A percentile compares a stretch with the other conserved stretches of the same genome.
These are phyloP conservation scores for Hartigia nigra DNA, from an alignment of 2,888 invertebrate species.

Conservation along the genomic window DNA sequence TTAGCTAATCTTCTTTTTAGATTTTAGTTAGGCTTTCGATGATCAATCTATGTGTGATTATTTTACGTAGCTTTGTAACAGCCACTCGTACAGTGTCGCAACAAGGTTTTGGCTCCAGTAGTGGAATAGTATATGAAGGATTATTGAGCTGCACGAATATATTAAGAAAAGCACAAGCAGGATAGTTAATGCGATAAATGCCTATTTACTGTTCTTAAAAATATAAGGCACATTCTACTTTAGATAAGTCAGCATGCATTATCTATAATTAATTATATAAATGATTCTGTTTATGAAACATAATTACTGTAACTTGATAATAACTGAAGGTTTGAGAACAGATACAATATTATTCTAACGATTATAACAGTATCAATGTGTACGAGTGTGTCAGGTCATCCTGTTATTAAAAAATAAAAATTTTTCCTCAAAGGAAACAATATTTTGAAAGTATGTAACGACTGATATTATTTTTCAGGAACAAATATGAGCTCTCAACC, in stretches of 20 bases:
- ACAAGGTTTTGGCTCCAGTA: background rate
- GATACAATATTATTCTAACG: background rate
- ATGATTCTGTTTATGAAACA: background rate
- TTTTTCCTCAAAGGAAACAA: background rate
- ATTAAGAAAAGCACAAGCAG: too few relatives aligned
- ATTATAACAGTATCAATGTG: background rate
- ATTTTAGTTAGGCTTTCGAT: background rate
- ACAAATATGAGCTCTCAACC: slow-evolving; percentile 58
- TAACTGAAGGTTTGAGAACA: background rate
- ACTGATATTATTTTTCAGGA: background rate
- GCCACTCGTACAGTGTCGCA: background rate
- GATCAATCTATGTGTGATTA: background rate
- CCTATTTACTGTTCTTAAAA: background rate
- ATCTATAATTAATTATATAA: background rate
- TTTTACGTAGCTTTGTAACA: background rate
- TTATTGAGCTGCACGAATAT: background rate
- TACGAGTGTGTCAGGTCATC: background rate
- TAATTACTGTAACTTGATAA: background rate
- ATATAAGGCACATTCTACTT: background rate
- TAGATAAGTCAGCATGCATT: background rate
- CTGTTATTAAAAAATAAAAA: background rate
- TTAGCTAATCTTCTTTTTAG: background rate
- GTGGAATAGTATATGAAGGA: background rate
- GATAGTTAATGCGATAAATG: background rate
- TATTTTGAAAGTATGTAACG: background rate